These are phyloP conservation scores for Polypedilum vanderplanki DNA, from an alignment of 1,140 invertebrate species.

Conservation along the genomic window DNA sequence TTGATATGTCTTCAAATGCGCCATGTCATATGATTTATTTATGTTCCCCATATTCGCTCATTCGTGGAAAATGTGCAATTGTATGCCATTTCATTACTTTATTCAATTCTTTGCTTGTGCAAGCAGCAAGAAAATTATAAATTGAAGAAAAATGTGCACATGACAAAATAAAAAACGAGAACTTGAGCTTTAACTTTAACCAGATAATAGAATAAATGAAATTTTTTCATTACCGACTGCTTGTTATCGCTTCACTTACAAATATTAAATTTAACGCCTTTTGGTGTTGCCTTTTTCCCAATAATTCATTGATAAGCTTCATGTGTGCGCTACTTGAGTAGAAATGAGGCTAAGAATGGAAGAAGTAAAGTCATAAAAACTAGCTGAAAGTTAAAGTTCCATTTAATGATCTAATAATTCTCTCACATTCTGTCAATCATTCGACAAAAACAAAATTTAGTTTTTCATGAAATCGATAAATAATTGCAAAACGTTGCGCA, in stretches of 20 bases:
- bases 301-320: conserved; percentile 19
- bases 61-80: conserved; percentile 26
- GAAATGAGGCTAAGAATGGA: neutral
- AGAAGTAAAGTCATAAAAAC: too few relatives aligned
- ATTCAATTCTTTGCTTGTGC: neutral
- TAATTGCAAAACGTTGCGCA: too few relatives aligned
- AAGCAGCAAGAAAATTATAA: neutral
- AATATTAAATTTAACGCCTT: conserved; percentile 19
- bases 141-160: conserved; percentile 9
- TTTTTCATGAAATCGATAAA: too few relatives aligned
- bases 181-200: conserved; percentile 12
- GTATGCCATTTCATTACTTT: conserved; percentile 13
- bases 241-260: neutral
- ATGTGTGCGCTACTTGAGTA: conserved; percentile 1
- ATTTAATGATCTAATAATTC: neutral
- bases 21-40: conserved; percentile 24
- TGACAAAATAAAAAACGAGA: neutral
- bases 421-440: too few relatives aligned
- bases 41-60: conserved; percentile 25
- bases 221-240: neutral
- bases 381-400: neutral
- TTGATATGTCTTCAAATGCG: conserved; percentile 20
- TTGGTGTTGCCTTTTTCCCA: neutral
- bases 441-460: too few relatives aligned
- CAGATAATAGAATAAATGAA: conserved; percentile 19